A percentile compares a stretch with the other conserved stretches of the same genome.
phyloP scores from a whole-genome alignment of 2,113 vertebrate species.

The Xiphophorus maculatus region DNA sequence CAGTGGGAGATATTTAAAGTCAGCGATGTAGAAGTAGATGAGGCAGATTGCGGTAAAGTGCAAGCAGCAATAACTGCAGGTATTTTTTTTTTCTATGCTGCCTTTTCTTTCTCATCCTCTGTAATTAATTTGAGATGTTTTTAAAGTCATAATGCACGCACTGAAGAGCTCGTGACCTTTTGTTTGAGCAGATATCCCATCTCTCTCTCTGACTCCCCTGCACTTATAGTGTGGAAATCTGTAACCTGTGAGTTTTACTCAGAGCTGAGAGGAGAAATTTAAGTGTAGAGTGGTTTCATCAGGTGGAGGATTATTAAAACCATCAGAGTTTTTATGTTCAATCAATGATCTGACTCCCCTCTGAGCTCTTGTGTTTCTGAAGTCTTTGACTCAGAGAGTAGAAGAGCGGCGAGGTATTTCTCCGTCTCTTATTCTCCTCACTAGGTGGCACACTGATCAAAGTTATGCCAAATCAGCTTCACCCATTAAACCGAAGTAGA shows the following conservation, averaged over 20 bases:
- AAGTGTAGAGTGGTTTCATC: conserved; percentile 37
- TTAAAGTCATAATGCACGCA: neutral
- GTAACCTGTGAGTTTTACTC: conserved; percentile 28
- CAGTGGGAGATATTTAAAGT: neutral
- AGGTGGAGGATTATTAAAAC: conserved; percentile 61
- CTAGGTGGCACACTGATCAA: conserved; percentile 71
- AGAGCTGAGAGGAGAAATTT: conserved; percentile 13
- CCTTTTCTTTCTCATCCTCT: conserved; percentile 2
- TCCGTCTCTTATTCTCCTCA: conserved; percentile 54
- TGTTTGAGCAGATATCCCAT: neutral
- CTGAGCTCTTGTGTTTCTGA: conserved; percentile 50
- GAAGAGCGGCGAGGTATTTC: conserved; percentile 14
- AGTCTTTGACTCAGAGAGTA: conserved; percentile 50
- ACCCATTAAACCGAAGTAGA: neutral
- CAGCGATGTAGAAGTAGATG: neutral
- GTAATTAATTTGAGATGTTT: neutral
- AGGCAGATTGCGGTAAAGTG: conserved; percentile 8
- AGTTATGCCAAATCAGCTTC: conserved; percentile 45
- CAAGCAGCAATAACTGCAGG: neutral
- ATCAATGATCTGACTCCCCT: conserved; percentile 21
- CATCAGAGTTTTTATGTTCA: conserved; percentile 61
- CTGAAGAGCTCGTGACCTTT: neutral
- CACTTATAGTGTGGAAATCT: conserved; percentile 27
- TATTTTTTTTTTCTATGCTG: neutral
- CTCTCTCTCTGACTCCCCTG: conserved; percentile 27